Conservation (phyloP, 1,140 invertebrate genomes). For the Solenopsis invicta region DNA sequence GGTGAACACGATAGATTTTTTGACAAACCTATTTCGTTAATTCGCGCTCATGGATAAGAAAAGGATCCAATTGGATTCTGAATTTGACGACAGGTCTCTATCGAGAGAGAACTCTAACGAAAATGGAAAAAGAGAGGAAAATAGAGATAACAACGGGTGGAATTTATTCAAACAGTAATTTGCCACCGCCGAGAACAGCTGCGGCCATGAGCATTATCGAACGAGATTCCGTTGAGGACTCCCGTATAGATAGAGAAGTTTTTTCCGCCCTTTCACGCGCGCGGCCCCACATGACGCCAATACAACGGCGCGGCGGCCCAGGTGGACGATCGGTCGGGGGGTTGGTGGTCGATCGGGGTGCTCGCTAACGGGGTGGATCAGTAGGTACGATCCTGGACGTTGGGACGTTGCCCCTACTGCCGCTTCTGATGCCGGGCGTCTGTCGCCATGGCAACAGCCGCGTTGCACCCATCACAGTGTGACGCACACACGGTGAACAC, state of each 20-base stretch:
- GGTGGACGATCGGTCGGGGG: slow-evolving; percentile 55
- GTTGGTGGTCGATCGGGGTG: slow-evolving; percentile 39
- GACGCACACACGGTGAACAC: slow-evolving; percentile 75
- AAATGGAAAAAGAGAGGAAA: slow-evolving; percentile 28
- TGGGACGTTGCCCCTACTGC: slow-evolving; percentile 85
- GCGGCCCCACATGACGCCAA: slow-evolving; percentile 55
- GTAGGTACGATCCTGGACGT: slow-evolving; percentile 84
- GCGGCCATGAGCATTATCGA: slow-evolving; percentile 32
- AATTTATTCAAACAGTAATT: slow-evolving; percentile 52
- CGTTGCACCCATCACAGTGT: slow-evolving; percentile 83
- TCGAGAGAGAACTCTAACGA: background rate
- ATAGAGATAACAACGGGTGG: background rate
- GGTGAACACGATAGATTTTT: background rate
- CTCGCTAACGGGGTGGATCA: slow-evolving; percentile 75
- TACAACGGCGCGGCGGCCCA: slow-evolving; percentile 41
- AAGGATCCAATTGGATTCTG: background rate
- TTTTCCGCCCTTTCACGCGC: slow-evolving; percentile 28
- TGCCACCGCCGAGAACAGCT: slow-evolving; percentile 14
- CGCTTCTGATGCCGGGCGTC: slow-evolving; percentile 84
- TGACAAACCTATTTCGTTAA: background rate
- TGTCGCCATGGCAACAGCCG: slow-evolving; percentile 87
- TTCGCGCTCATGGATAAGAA: background rate
- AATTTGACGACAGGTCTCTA: background rate
- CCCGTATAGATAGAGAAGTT: slow-evolving; percentile 18
- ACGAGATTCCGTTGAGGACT: slow-evolving; percentile 24